These are phyloP conservation scores for Strix aluco DNA, from an alignment of 2,113 vertebrate genomes.

Conservation along the genomic window DNA sequence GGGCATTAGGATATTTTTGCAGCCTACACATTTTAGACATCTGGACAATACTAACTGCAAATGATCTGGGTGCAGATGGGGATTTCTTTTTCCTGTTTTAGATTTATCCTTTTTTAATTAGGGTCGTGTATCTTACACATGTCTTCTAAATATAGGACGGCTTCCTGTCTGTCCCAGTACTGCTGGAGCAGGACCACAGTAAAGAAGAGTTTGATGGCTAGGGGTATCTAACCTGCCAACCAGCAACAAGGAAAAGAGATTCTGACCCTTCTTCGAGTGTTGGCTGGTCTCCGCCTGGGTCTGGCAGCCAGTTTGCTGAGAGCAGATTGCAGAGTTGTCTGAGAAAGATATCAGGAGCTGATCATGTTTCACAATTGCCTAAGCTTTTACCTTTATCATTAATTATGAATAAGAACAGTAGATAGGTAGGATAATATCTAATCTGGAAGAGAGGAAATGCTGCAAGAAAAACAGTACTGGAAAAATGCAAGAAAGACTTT, in stretches of 20 bases:
- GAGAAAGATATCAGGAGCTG: not conserved
- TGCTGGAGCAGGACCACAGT: not conserved
- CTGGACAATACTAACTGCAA: not conserved
- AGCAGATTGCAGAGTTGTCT: not conserved
- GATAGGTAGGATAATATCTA: not conserved
- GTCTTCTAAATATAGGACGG: not conserved
- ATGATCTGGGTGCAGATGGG: not conserved
- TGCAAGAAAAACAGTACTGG: not conserved
- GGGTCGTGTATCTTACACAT: accelerated
- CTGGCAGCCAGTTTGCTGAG: not conserved
- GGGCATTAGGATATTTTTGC: not conserved
- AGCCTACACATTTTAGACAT: not conserved
- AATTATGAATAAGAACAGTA: not conserved
- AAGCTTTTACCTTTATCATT: not conserved
- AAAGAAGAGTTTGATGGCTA: not conserved
- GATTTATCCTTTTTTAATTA: not conserved
- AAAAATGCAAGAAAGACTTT: not conserved
- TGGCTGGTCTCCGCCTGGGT: not conserved
- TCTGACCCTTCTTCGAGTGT: not conserved
- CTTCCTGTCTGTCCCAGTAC: not conserved
- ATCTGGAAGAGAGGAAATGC: not conserved
- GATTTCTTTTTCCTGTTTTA: not conserved
- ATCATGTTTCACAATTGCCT: not conserved
- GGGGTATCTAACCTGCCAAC: not conserved
- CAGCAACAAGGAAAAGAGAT: not conserved